Evolutionary conservation across 2,888 invertebrate species (phyloP), one percentile per base, ranked within the genome.

Genomic region (Tiphia femorata): DNA sequence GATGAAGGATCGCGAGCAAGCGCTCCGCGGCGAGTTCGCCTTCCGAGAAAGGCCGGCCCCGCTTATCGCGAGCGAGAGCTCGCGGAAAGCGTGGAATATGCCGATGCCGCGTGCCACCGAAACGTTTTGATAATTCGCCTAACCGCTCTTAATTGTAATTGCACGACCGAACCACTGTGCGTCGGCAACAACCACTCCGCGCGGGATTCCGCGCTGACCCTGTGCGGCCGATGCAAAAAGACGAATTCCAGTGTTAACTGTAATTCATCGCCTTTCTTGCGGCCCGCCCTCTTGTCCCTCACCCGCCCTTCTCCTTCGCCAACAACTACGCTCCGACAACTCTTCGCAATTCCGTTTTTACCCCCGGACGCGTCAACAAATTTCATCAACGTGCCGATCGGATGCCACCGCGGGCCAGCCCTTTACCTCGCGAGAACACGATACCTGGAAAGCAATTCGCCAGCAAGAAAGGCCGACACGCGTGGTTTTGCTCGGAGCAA

Each of bases 101-200:
- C 48, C 50, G 29, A 66, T 48, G 51, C 70, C 60, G 76, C 73
- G 70, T 73, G 78, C 72, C 72, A n/a, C n/a, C 67, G 60, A 64
- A 66, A 72, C 76, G 76, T 79, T 79, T n/a, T 77, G 76, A 73
- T 79, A 79, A 82, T 82, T 81, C 80, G 80, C 81, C n/a, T 82
- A 81, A 83, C 79, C 78, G 77, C 79, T 77, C 80, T 81, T 83
- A 83, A 83, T 82, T 83, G 81, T 81, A 83, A 83, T 83, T 80
- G 82, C n/a, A n/a, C n/a, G n/a, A n/a, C n/a, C n/a, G n/a, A n/a
- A n/a, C n/a, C n/a, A n/a, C n/a, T n/a, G n/a, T n/a, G n/a, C n/a
- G n/a, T n/a, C n/a, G n/a, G n/a, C n/a, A n/a, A n/a, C n/a, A n/a
- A n/a, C n/a, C n/a, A n/a, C 80, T 75, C 75, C 68, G 75, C 76